Evolutionary conservation across 2,113 vertebrate genomes (phyloP), one percentile per base, ranked within the genome.

Genomic region (Oreochromis spilurus): DNA sequence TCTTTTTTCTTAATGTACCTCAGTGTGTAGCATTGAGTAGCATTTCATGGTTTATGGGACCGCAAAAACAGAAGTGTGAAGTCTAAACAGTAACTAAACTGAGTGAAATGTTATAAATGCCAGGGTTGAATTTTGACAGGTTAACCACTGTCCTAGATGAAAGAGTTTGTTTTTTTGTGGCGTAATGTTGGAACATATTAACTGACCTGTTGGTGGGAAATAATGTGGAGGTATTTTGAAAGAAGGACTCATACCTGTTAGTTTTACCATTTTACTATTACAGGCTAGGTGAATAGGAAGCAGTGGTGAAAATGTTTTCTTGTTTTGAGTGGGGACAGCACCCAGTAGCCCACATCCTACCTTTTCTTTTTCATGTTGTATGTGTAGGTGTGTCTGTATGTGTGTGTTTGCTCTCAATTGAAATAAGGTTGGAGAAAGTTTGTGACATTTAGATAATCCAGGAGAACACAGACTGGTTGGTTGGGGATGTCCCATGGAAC

Each of bases 401-500:
- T 21, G 9, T 78, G 26, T 34, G 9, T 79, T 57, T 65, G 38
- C 13, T 62, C 11, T 19, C 50, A 54, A 65, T 19, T 82, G 72
- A 85, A 43, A 88, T 34, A 29, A 62, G 17, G 57, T 29, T 16
- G 78, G 81, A 93, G 87, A 93, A 82, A 75, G 86, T 78, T 26
- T 31, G 45, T 90, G 85, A 91, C 82, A 87, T 93, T 94, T 81
- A 81, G 5, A 82, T 36, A 29, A 77, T 90, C 87, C 85, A 93
- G 83, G 86, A 89, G 84, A 94, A 88, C 57, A 72, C 29, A 75
- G 10, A 67, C 70, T 43, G 24, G 45, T 54, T 85, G 24, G 8
- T 4, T 40, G 94, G 94, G 95, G 90, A 81, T 86, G 89, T 34
- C 93, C 95, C 92, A 82, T 78, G 77, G 87, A 87, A 43, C 62